These are phyloP conservation scores for Amazona guildingii DNA, from an alignment of 2,113 vertebrate species.

Conservation along the genomic window DNA sequence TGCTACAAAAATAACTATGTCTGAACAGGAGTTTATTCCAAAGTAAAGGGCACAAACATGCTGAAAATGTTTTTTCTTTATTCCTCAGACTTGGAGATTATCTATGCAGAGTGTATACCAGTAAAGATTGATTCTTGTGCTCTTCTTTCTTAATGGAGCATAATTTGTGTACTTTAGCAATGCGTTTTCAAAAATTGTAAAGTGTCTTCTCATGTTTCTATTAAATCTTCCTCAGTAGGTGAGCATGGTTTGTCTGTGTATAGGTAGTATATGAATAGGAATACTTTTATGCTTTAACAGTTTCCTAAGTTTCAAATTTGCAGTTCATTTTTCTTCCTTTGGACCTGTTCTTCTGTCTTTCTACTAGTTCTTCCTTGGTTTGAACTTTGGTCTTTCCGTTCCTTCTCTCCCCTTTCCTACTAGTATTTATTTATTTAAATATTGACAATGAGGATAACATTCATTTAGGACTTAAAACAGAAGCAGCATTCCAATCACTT, in stretches of 20 bases:
- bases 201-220: not conserved
- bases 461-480: not conserved
- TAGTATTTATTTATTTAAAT: not conserved
- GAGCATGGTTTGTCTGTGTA: not conserved
- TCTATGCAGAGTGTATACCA: not conserved
- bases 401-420: not conserved
- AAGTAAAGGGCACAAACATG: not conserved
- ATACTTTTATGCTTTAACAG: not conserved
- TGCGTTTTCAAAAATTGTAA: not conserved
- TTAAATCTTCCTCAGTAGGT: not conserved
- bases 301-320: not conserved
- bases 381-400: not conserved
- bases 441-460: not conserved
- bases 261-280: not conserved
- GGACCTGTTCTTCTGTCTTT: not conserved
- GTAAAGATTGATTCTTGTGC: not conserved
- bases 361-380: not conserved
- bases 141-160: not conserved
- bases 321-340: not conserved
- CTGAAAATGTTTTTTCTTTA: not conserved
- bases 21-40: not conserved
- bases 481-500: not conserved
- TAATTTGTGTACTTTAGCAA: not conserved
- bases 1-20: not conserved
- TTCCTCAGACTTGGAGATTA: not conserved